phyloP scores from a whole-genome alignment of 1,140 invertebrate genomes.

The Zophobas morio region DNA sequence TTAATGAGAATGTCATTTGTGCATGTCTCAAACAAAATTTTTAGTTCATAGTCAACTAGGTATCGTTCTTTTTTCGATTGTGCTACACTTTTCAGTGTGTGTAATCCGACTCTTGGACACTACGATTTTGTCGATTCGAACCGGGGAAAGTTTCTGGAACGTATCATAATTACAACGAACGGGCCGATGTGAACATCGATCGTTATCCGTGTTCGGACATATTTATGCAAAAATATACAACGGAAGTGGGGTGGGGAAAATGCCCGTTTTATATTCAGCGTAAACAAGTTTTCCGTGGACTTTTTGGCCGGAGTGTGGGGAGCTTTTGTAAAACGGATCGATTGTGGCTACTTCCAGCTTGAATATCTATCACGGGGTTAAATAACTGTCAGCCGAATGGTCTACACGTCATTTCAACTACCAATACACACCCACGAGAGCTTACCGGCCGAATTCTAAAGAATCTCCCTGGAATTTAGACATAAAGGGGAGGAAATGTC shows the following conservation, averaged over 20 bases:
- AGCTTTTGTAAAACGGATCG: conserved; percentile 43
- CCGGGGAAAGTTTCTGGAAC: not conserved
- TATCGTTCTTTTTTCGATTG: too few relatives aligned
- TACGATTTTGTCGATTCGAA: too few relatives aligned
- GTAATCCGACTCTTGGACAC: too few relatives aligned
- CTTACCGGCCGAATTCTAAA: conserved; percentile 47
- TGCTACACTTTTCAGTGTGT: too few relatives aligned
- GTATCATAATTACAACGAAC: conserved; percentile 12
- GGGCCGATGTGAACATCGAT: conserved; percentile 10
- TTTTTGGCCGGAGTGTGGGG: conserved; percentile 8
- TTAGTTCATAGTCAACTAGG: too few relatives aligned
- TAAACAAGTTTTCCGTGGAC: conserved; percentile 21
- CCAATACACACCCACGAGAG: conserved; percentile 28
- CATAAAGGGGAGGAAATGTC: conserved; percentile 51
- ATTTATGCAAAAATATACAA: conserved; percentile 33
- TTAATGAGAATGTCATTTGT: too few relatives aligned
- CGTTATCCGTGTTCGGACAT: conserved; percentile 24
- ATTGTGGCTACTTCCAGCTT: conserved; percentile 51
- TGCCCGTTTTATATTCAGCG: conserved; percentile 32
- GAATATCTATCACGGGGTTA: conserved; percentile 55
- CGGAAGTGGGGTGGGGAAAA: not conserved
- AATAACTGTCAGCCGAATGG: conserved; percentile 55
- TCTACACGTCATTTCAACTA: conserved; percentile 45
- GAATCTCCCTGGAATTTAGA: conserved; percentile 48
- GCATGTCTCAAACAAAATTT: too few relatives aligned